Conservation (phyloP, 2,113 vertebrate species). For the Ascaphus truei region DNA sequence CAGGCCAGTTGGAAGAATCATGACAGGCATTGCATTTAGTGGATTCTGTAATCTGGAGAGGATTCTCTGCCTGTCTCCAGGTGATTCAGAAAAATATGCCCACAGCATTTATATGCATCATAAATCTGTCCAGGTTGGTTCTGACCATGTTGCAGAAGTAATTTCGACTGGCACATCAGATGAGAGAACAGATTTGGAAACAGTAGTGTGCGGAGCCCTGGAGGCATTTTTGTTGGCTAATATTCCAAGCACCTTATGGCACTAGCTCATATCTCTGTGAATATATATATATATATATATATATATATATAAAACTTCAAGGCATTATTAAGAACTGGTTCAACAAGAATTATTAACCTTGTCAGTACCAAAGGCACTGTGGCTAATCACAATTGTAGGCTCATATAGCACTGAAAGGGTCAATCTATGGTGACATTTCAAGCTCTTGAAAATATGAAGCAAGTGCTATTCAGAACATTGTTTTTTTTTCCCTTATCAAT, state of each 20-base stretch:
- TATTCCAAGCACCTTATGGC: conserved; percentile 58
- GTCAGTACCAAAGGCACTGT: too few relatives aligned
- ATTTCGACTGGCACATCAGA: conserved; percentile 61
- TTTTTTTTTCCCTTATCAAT: too few relatives aligned
- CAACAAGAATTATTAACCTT: too few relatives aligned
- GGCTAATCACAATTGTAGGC: too few relatives aligned
- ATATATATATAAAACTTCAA: too few relatives aligned
- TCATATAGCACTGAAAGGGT: too few relatives aligned
- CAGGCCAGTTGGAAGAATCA: conserved; percentile 50
- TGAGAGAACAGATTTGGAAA: conserved; percentile 70
- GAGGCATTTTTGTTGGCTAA: conserved; percentile 62
- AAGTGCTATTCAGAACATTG: too few relatives aligned
- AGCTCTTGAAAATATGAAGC: too few relatives aligned
- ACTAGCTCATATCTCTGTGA: conserved; percentile 13
- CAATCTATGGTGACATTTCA: too few relatives aligned
- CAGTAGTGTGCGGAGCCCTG: conserved; percentile 47
- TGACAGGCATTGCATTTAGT: conserved; percentile 50
- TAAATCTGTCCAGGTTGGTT: conserved; percentile 57
- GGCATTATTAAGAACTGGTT: too few relatives aligned
- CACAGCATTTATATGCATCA: conserved; percentile 49
- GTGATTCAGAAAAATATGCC: conserved; percentile 56
- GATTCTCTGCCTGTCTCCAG: conserved; percentile 54
- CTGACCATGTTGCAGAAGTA: conserved; percentile 66
- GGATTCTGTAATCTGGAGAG: conserved; percentile 38
- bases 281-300: too few relatives aligned